A percentile compares a stretch with the other conserved stretches of the same genome.
phyloP scores from a whole-genome alignment of 2,797 vertebrate genomes.

The Stomatorhinus walkeri region DNA sequence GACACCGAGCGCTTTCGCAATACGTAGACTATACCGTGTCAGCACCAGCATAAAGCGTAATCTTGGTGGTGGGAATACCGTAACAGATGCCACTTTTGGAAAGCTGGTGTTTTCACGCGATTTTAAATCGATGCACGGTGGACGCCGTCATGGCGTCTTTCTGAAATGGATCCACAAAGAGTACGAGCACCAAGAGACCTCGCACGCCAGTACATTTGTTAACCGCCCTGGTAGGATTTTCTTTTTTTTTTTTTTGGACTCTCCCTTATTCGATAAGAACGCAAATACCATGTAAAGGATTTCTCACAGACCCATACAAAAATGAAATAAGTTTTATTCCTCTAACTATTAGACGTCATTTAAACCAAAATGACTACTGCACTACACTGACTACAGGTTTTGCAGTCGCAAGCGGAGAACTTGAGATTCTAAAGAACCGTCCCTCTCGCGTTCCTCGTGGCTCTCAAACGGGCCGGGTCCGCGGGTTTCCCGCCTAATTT shows the following conservation, averaged over 20 bases:
- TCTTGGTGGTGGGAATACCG: neutral
- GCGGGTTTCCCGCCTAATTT: neutral
- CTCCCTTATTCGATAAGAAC: neutral
- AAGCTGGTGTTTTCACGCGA: neutral
- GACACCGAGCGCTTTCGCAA: neutral
- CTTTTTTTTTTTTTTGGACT: neutral
- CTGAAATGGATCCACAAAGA: conserved; percentile 1
- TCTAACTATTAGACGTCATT: neutral
- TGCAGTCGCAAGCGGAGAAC: neutral
- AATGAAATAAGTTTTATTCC: neutral
- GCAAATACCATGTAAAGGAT: neutral
- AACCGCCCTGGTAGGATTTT: neutral
- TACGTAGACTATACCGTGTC: neutral
- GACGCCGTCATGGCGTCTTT: neutral
- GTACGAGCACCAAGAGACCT: neutral
- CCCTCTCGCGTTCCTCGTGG: neutral
- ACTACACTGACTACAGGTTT: neutral
- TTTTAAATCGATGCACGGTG: neutral
- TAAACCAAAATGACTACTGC: neutral
- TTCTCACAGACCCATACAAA: neutral
- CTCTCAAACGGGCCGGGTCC: neutral
- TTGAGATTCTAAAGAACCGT: neutral
- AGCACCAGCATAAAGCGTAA: neutral
- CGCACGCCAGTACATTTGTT: neutral
- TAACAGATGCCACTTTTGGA: neutral